phyloP scores from a whole-genome alignment of 2,113 vertebrate genomes.

The Serilophus lunatus region DNA sequence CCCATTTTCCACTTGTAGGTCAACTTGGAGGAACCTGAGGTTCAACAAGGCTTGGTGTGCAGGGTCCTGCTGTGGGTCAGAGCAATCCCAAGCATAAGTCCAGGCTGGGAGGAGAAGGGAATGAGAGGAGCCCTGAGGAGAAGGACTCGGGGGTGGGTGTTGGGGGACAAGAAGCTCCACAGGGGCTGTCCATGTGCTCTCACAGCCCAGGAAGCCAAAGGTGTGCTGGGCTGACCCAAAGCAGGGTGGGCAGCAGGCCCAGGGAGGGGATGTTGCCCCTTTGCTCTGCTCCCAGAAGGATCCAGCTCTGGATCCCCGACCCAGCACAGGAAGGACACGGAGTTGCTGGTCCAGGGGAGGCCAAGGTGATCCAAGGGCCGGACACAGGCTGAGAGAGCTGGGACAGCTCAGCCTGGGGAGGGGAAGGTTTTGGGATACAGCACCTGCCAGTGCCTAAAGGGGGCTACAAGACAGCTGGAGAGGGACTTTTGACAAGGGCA shows the following conservation, averaged over 20 bases:
- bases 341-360: neutral
- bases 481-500: neutral
- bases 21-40: neutral
- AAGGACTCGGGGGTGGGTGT: neutral
- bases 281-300: neutral
- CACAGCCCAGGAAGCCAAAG: neutral
- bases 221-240: neutral
- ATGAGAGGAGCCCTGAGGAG: neutral
- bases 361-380: neutral
- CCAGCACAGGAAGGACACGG: neutral
- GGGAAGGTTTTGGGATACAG: neutral
- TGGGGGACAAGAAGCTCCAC: neutral
- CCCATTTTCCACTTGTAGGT: neutral
- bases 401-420: neutral
- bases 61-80: neutral
- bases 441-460: neutral
- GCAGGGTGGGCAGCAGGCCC: accelerated
- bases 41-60: neutral
- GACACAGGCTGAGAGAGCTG: neutral
- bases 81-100: neutral
- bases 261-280: neutral
- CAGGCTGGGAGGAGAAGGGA: neutral
- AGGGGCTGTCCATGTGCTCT: accelerated
- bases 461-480: neutral
- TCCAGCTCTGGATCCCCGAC: neutral